phyloP scores from a whole-genome alignment of 2,797 vertebrate species.

The Selene dorsalis region DNA sequence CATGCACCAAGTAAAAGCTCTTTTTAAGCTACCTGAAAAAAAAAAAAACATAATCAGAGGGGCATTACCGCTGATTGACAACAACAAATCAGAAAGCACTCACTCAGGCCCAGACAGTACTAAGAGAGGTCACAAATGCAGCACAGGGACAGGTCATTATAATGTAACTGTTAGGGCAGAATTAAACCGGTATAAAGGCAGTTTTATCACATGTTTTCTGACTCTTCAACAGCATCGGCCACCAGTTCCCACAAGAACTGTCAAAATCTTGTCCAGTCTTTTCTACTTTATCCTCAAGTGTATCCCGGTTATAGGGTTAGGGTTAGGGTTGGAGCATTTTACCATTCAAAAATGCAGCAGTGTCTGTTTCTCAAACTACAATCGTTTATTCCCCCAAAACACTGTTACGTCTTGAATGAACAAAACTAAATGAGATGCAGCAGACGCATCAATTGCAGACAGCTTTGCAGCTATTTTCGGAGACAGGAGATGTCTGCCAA shows the following conservation, averaged over 20 bases:
- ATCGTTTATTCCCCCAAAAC: background rate
- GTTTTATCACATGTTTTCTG: background rate
- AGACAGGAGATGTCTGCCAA: constrained; percentile 1
- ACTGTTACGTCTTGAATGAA: background rate
- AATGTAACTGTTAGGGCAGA: background rate
- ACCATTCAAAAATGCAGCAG: background rate
- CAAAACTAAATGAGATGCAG: background rate
- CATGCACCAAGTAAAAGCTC: background rate
- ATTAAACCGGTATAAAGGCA: background rate
- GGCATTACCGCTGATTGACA: constrained; percentile 3
- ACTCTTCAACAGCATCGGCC: background rate
- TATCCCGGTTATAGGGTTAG: background rate
- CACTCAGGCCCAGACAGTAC: background rate
- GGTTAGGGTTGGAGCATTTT: too few species aligned
- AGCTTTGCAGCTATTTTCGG: constrained; percentile 18
- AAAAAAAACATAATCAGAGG: background rate
- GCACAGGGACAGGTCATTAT: background rate
- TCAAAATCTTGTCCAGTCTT: background rate
- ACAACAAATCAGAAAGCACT: background rate
- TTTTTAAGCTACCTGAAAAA: background rate
- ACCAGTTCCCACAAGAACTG: background rate
- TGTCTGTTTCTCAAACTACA: background rate
- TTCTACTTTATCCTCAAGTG: background rate
- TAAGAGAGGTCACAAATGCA: background rate
- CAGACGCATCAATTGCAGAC: background rate